Percentiles rank a stretch among this genome's conserved stretches.
Conservation (phyloP, 2,113 vertebrate genomes). For the Siniperca chuatsi region DNA sequence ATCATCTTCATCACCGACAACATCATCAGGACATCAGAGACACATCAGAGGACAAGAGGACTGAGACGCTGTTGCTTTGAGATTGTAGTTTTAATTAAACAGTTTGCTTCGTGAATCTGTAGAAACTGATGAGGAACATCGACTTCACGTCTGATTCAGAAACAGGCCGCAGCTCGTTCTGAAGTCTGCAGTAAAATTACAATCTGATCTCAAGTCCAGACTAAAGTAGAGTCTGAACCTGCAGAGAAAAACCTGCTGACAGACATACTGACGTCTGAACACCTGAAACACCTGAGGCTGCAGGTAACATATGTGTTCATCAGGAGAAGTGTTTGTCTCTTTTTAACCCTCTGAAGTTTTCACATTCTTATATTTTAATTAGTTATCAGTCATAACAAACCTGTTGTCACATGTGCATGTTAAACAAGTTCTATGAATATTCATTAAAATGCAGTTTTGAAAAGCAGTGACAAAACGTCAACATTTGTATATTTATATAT, state of each 20-base stretch:
- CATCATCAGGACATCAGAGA: background rate
- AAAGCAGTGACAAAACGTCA: no score
- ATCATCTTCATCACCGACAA: background rate
- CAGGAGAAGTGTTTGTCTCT: background rate
- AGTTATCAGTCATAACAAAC: background rate
- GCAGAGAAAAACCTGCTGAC: background rate
- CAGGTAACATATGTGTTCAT: constrained; percentile 1
- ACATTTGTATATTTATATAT: no score
- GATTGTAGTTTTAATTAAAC: no score
- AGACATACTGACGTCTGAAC: background rate
- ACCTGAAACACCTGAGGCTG: constrained; percentile 14
- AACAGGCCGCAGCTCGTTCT: constrained; percentile 15
- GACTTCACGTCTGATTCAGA: background rate
- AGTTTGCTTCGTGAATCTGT: background rate
- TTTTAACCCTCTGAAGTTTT: background rate
- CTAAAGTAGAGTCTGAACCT: constrained; percentile 6
- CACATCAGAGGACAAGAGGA: no score
- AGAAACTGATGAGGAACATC: background rate
- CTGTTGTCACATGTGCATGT: no score
- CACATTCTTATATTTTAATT: background rate
- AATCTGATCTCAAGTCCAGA: background rate
- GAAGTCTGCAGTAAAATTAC: background rate
- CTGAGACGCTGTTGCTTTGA: no score
- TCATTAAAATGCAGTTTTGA: no score
- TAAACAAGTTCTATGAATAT: background rate